phyloP scores from a whole-genome alignment of 2,888 invertebrate genomes.

The Eustalomyia histrio region DNA sequence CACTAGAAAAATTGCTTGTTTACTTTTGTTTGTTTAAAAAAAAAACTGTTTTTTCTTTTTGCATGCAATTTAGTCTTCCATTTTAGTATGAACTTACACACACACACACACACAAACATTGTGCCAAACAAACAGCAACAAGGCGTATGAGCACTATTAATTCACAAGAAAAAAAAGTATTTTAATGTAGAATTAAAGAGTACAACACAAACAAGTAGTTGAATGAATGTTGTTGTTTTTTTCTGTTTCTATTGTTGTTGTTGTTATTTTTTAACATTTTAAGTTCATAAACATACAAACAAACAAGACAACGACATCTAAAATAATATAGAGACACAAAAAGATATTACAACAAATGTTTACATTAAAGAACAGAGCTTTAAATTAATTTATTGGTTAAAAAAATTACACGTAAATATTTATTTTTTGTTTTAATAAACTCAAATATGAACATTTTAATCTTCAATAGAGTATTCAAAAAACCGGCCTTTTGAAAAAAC shows the following conservation, averaged over 20 bases:
- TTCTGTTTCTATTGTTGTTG: neutral
- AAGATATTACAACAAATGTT: conserved; percentile 3
- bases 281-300: neutral
- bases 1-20: conserved; percentile 3
- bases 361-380: neutral
- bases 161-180: neutral
- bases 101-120: neutral
- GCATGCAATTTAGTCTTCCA: neutral
- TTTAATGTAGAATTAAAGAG: conserved; percentile 4
- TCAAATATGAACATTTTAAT: no score
- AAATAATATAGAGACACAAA: conserved; percentile 3
- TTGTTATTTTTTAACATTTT: neutral
- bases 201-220: neutral
- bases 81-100: neutral
- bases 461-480: no score
- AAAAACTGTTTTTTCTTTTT: neutral
- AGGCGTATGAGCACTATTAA: conserved; percentile 45
- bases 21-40: conserved; percentile 16
- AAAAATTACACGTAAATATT: conserved; percentile 1
- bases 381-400: neutral
- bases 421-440: neutral
- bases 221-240: conserved; percentile 2
- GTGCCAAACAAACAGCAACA: neutral
- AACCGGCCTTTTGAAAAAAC: no score
- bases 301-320: conserved; percentile 1